A percentile compares a stretch with the other conserved stretches of the same genome.
These are phyloP conservation scores for Rhadinocentrus ornatus DNA, from an alignment of 2,797 vertebrate species.

Conservation along the genomic window DNA sequence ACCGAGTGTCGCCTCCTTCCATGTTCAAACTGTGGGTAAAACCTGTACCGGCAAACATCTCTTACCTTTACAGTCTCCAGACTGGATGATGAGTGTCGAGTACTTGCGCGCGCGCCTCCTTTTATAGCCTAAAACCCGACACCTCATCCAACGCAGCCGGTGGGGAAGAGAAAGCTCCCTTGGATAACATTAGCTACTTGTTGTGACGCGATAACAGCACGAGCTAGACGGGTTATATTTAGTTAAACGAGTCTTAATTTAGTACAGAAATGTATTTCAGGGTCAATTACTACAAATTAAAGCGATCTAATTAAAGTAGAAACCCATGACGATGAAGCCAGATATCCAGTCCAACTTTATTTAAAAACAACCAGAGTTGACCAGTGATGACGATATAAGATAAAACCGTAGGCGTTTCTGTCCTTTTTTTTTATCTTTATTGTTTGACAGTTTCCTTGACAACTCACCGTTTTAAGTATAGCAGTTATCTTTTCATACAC, in stretches of 20 bases:
- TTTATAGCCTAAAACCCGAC: slow-evolving; percentile 69
- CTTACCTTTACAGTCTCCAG: slow-evolving; percentile 48
- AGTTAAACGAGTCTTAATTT: slow-evolving; percentile 19
- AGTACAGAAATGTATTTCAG: not conserved
- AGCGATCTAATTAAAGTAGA: not conserved
- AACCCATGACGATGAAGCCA: no score
- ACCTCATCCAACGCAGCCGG: slow-evolving; percentile 58
- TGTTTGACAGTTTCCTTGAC: no score
- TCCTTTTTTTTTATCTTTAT: no score
- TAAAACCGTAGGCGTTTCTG: no score
- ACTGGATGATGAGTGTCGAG: slow-evolving; percentile 35
- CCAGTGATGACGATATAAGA: no score
- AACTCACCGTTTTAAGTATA: no score
- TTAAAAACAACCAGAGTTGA: no score
- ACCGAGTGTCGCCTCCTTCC: not conserved
- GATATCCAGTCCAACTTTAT: no score
- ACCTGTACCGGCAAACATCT: slow-evolving; percentile 2
- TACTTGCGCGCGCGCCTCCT: slow-evolving; percentile 42
- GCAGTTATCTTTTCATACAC: no score
- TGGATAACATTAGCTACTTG: slow-evolving; percentile 60
- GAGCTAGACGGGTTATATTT: slow-evolving; percentile 64
- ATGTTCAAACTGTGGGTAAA: slow-evolving; percentile 2
- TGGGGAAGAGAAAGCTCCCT: slow-evolving; percentile 8
- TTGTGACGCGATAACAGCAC: slow-evolving; percentile 69
- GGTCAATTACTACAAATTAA: not conserved